Base-by-base conservation (phyloP, 2,797 vertebrate species). In the Fringilla coelebs region DNA sequence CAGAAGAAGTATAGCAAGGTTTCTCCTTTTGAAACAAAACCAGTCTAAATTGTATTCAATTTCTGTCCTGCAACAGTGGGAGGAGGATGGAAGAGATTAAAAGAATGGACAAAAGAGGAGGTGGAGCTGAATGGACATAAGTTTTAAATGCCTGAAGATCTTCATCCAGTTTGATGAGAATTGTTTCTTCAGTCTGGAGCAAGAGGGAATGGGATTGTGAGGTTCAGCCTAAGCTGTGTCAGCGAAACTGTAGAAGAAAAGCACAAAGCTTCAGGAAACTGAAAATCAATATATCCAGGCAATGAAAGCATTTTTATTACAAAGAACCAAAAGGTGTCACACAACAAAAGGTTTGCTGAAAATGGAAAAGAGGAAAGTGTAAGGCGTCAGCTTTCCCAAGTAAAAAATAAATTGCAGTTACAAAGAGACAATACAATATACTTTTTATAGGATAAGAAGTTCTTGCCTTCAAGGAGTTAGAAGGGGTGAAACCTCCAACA, bases 291-390 rank as follows among this genome's bases (percentile, higher is more conserved):
- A 79, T 63, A 82, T 72, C 36, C 2, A 5, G 58, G 62, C 58
- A 89, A 36, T 91, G 52, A 89, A 93, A 95, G 82, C 55, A 21
- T 78, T 94, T 95, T 93, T 88, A 61, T 91, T 86, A 49, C 77
- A 82, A 87, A 88, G 83, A 85, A 62, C 70, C 36, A 52, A 91
- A 96, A 91, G 43, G 63, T 21, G 20, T 75, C 80, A 60, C 32
- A 49, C 26, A 76, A 55, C 66, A 94, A 72, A 91, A 86, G 51
- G 20, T 76, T 85, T 60, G 32, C 85, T 82, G 77, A 82, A 91
- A 91, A 88, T 63, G 55, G 83, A 87, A 58, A 88, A 48, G 61
- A 60, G 49, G 14, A 26, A 85, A 90, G 51, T 75, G 63, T 86
- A 87, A 90, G 51, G n/a, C 40, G 45, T 84, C 41, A 16, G 12